Evolutionary conservation across 2,888 invertebrate genomes (phyloP), one percentile per base, ranked within the genome.

Genomic region (Phyllotreta cruciferae): DNA sequence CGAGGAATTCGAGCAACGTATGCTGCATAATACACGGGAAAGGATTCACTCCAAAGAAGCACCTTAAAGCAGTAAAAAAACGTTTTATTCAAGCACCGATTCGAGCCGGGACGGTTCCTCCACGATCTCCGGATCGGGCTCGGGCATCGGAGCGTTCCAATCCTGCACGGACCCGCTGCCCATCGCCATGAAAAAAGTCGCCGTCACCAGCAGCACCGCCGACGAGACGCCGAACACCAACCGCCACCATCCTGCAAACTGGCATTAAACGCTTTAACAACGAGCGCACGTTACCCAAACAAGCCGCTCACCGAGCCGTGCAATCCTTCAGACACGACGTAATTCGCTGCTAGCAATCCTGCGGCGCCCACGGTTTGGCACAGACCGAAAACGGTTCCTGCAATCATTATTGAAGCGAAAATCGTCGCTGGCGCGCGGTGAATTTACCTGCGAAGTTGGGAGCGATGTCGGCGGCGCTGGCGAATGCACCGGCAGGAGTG

Each of bases 381-480:
- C 9, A 82, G 70, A 6, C 82, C 82, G 70, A 82, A 82, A 37
- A 82, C 82, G 7, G 82, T 82, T 39, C 82, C 82, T 82, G 42
- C 13, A 42, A 54, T 13, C 47, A 37, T 13, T 24, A 37, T 60
- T 35, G 24, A 49, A 35, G 24, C 24, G 24, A 24, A 24, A 24
- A 24, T 24, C 24, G 24, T 24, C 3, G 24, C 38, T 38, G 14
- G 1, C 14, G 7, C 7, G 11, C 11, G 5, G 5, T 44, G 44
- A 8, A 44, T 10, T 44, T 44, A 79, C 82, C 82, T 67, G 82
- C 81, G 73, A 80, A 81, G 74, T 82, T 82, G 34, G 87, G 86
- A 5, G 87, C 86, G 34, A 87, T 83, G 71, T 87, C 86, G 3
- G 87, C 85, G 52, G 86, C 85, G 67, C 86, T 86, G 1, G 86